phyloP scores from a whole-genome alignment of 2,113 vertebrate species.

The Mesitornis unicolor region DNA sequence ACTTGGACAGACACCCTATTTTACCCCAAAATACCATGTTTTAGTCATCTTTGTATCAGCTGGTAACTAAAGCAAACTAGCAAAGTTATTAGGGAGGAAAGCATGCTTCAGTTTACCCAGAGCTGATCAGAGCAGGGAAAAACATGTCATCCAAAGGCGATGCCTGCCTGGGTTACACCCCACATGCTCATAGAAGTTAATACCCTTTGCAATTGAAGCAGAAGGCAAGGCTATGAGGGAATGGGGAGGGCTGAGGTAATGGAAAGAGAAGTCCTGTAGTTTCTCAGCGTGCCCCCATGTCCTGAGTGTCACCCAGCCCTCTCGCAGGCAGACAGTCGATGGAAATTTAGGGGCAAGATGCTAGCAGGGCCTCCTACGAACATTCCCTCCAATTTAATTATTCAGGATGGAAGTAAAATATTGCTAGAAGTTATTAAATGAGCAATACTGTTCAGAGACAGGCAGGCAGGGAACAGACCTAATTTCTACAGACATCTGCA shows the following conservation, averaged over 20 bases:
- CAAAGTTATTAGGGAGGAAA: neutral
- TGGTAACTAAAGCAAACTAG: conserved; percentile 12
- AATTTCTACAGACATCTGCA: neutral
- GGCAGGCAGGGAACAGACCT: neutral
- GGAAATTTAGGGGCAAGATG: neutral
- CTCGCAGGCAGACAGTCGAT: neutral
- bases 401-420: neutral
- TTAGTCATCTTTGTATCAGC: neutral
- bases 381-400: neutral
- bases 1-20: neutral
- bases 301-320: neutral
- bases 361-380: neutral
- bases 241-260: conserved; percentile 19
- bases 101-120: neutral
- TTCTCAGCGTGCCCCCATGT: neutral
- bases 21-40: neutral
- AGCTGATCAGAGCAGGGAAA: neutral
- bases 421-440: neutral
- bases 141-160: neutral
- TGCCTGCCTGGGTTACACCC: neutral
- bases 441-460: neutral
- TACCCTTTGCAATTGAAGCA: neutral
- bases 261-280: neutral
- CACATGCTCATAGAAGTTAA: neutral
- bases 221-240: neutral